Conservation (phyloP, 2,113 vertebrate species). For the Azemiops feae region DNA sequence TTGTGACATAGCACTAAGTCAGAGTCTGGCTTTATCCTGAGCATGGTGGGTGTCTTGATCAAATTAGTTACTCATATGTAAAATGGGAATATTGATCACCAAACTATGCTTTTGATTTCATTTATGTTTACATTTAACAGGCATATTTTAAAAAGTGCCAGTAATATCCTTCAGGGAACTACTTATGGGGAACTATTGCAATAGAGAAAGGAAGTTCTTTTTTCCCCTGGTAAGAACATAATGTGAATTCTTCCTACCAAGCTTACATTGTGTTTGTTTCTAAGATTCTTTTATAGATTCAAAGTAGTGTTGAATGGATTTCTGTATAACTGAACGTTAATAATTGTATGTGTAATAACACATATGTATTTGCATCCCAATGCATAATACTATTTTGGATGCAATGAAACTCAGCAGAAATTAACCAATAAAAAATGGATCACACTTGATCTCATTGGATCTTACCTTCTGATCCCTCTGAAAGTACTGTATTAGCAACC, state of each 20-base stretch:
- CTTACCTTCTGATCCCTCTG: background rate
- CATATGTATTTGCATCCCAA: background rate
- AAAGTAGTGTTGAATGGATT: background rate
- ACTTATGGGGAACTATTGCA: background rate
- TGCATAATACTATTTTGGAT: background rate
- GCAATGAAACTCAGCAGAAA: background rate
- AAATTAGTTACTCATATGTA: background rate
- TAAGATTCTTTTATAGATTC: background rate
- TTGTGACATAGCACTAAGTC: background rate
- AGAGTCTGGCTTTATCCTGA: background rate
- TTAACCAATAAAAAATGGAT: background rate
- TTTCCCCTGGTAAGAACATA: background rate
- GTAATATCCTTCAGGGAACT: background rate
- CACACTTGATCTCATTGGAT: background rate
- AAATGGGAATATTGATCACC: background rate
- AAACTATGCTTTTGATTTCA: background rate
- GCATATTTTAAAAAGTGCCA: background rate
- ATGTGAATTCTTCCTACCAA: background rate
- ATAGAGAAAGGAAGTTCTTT: background rate
- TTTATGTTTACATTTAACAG: background rate
- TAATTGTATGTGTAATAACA: background rate
- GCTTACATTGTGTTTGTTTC: background rate
- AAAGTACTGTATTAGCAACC: background rate
- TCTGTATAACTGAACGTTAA: background rate
- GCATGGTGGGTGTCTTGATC: background rate